phyloP scores from a whole-genome alignment of 2,797 vertebrate genomes.

The Megaceryle alcyon region DNA sequence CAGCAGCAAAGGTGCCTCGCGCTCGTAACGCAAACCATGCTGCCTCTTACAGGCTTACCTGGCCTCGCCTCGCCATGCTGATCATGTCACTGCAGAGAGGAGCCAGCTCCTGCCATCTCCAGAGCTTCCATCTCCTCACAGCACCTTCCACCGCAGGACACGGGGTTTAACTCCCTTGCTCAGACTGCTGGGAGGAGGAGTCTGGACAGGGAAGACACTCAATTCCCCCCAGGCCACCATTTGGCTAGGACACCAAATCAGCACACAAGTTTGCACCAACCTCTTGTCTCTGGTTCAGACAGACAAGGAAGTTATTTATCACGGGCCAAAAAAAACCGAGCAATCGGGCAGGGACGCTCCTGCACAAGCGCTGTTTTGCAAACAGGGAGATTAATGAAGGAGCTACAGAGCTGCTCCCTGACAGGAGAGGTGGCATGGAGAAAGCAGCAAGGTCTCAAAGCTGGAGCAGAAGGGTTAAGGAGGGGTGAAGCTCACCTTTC shows the following conservation, averaged over 20 bases:
- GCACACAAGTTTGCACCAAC: background rate
- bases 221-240: background rate
- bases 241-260: conserved; percentile 18
- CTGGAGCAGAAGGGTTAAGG: background rate
- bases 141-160: background rate
- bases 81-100: fast-evolving
- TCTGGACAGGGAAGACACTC: background rate
- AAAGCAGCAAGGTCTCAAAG: background rate
- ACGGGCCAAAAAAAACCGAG: background rate
- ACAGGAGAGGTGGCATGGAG: background rate
- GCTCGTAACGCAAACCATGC: fast-evolving
- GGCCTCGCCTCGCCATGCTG: background rate
- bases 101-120: background rate
- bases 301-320: conserved; percentile 38
- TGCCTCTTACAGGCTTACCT: background rate
- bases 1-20: background rate
- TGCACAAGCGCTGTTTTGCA: background rate
- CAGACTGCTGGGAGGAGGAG: background rate
- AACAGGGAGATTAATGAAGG: background rate
- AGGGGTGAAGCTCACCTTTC: background rate
- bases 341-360: fast-evolving
- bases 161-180: background rate
- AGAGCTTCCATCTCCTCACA: background rate
- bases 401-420: background rate
- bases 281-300: background rate